Conservation (phyloP, 2,113 vertebrate species). For the Takifugu flavidus region DNA sequence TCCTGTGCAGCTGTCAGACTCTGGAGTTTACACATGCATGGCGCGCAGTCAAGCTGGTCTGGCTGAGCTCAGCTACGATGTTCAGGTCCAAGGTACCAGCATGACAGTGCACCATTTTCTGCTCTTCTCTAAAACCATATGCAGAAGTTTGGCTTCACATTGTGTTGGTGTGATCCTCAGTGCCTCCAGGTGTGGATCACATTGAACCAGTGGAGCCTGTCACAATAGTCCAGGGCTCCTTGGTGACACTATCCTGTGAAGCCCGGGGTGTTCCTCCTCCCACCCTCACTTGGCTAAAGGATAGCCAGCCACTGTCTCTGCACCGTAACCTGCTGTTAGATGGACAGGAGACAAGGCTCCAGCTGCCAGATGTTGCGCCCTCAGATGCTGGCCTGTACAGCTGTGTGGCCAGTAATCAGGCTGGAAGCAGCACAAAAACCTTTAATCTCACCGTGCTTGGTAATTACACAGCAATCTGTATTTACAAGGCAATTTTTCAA, state of each 20-base stretch:
- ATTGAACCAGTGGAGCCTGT: conserved; percentile 75
- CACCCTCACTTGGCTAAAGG: conserved; percentile 83
- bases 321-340: conserved; percentile 70
- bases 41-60: conserved; percentile 82
- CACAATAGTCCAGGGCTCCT: conserved; percentile 75
- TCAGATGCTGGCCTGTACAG: conserved; percentile 81
- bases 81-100: conserved; percentile 82
- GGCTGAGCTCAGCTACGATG: conserved; percentile 78
- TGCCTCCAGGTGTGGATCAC: conserved; percentile 78
- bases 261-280: conserved; percentile 82
- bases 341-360: conserved; percentile 72
- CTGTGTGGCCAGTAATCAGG: conserved; percentile 83
- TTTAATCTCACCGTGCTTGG: conserved; percentile 85
- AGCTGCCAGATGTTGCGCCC: conserved; percentile 64
- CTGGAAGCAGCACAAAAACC: conserved; percentile 81
- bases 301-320: conserved; percentile 74
- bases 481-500: not conserved
- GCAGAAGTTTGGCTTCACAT: not conserved
- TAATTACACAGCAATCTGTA: conserved; percentile 45
- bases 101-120: conserved; percentile 1
- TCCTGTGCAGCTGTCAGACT: conserved; percentile 79
- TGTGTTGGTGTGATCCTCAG: conserved; percentile 57
- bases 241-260: conserved; percentile 82
- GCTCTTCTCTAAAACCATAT: not conserved
- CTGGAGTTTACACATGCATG: conserved; percentile 84